phyloP scores from a whole-genome alignment of 2,888 invertebrate genomes.

The Periphyllus acericola region DNA sequence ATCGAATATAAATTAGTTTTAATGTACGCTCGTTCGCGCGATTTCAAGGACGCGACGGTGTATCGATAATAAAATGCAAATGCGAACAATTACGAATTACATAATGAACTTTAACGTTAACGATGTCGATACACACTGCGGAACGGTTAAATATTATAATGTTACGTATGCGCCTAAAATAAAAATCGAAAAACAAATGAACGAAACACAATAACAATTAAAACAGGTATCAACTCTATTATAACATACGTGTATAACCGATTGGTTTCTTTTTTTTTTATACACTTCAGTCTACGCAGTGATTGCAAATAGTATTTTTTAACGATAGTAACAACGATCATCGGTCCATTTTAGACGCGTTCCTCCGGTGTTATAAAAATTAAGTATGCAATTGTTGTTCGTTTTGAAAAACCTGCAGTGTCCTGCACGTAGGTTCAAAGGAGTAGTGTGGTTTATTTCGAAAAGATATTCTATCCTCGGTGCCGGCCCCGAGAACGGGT shows the following conservation, averaged over 20 bases:
- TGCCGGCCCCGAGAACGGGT: no score
- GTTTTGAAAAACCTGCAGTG: neutral
- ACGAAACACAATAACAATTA: no score
- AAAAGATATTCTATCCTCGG: no score
- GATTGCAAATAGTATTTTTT: no score
- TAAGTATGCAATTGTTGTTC: neutral
- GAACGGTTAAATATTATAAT: neutral
- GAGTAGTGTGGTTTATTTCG: neutral
- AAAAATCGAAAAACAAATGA: no score
- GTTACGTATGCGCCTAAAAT: neutral
- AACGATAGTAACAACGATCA: no score
- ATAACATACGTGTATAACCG: no score
- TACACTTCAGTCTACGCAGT: no score
- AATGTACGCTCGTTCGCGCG: neutral
- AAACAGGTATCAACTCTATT: no score
- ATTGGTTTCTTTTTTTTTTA: no score
- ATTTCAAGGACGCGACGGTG: neutral
- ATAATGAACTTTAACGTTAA: neutral
- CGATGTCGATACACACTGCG: neutral
- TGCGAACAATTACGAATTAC: neutral
- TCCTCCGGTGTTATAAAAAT: neutral
- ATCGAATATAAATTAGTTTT: neutral
- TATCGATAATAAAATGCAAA: neutral
- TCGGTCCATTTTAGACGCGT: neutral
- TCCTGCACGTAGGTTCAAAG: neutral